Base-by-base conservation (phyloP, 1,140 invertebrate species). In the Drosophila oshimai region DNA sequence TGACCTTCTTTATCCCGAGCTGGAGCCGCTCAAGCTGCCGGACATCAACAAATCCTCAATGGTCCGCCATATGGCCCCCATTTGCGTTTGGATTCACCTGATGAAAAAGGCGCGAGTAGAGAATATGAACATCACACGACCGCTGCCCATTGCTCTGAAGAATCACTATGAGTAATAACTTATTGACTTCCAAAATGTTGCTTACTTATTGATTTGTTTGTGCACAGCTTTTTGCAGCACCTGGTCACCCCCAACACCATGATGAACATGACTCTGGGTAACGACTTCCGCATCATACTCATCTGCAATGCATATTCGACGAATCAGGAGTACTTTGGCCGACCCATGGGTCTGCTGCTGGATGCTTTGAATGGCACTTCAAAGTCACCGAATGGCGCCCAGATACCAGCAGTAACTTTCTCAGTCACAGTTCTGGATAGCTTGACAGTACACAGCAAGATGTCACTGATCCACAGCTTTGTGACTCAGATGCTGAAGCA, bases 81-180 rank as follows among this genome's bases (percentile, higher is more conserved):
- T 97, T 4, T 98, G 97, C 80, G 98, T 99, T 88, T 99, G 98
- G 97, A 97, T 99, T 83, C 98, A 99, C 92, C 92, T 99, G 28
- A 92, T 97, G 58, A 98, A 98, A 90, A 99, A 99, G 91, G 97
- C 97, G 6, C 96, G 97, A 83, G 93, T 93, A 9, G 96, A 97
- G 72, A 95, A 95, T 72, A 94, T 94, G 51, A 96, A 94, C 68
- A 94, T 97, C 81, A 94, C 94, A 46, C 91, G 96, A 69, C 94
- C 96, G 0, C 94, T 98, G 83, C 97, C 97, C 0, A 94, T 94
- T 67, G 95, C 96, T 39, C 92, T 98, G 0, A 95, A 96, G 91
- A 93, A 94, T 31, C 97, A 98, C 90, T 94, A 96, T 74, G 96
- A 97, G 93, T 96, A 92, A 90, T 93, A 92, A 4, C 1, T 22